Evolutionary conservation across 2,888 invertebrate species (phyloP), one percentile per base, ranked within the genome.

Genomic region (Morpho helenor): DNA sequence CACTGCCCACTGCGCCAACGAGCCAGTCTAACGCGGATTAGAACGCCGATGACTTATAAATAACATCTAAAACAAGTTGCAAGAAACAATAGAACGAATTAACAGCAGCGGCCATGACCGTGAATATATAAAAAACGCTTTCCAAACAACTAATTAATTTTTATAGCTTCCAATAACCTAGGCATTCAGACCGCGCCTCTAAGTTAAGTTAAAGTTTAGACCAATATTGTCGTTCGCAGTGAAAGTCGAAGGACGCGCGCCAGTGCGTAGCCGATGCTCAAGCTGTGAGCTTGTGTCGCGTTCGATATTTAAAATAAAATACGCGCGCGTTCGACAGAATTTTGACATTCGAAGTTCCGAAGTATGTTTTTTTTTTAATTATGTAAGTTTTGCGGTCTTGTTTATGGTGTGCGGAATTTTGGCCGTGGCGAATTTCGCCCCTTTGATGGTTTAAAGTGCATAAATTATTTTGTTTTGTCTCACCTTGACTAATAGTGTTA

Each of bases 241-340:
- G 86, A 87, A 87, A 87, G 86, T 84, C 79, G 86, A 85, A 86
- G 87, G 87, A 84, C 87, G 77, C 71, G 58, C 56, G 69, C 62
- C 80, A 85, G 86, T 85, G 74, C 73, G 76, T 71, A 72, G 68
- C 69, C 73, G 75, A 77, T 66, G 62, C 62, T 62, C 64, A 61
- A 48, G 40, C 45, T n/a, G 69, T 55, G 64, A 64, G 69, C 67
- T 72, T 70, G 77, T 64, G 57, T 59, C 57, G 64, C 63, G 56
- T 54, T 23, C 42, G 23, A 48, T 41, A 23, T 31, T 31, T 53
- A 60, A 61, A 62, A 68, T 64, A 61, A 52, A 70, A 52, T 8
- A 51, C 56, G 60, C 62, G 59, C 61, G 61, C 57, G 63, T 52
- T 52, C 46, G 41, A 51, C 52, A 52, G 62, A 64, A 43, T 40